Conservation (phyloP, 2,888 invertebrate species). For the Stegana nigrithorax region DNA sequence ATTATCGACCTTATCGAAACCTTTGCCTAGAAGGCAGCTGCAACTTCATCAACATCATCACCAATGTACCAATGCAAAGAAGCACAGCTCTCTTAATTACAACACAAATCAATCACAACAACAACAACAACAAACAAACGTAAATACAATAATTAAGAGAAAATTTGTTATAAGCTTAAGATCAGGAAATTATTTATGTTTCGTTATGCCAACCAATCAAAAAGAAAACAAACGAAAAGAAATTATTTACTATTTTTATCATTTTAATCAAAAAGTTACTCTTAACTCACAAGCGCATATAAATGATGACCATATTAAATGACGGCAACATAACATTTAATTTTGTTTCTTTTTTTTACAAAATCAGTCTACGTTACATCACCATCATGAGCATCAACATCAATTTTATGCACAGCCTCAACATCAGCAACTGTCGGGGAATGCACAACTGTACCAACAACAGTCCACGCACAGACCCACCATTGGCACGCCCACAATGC, state of each 20-base stretch:
- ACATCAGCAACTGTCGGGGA: conserved; percentile 39
- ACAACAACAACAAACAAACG: conserved; percentile 37
- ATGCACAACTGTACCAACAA: conserved; percentile 61
- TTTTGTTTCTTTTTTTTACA: not conserved
- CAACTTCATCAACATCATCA: too few relatives aligned
- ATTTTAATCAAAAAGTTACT: too few relatives aligned
- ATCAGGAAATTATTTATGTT: not conserved
- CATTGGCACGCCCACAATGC: conserved; percentile 54
- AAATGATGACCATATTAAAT: not conserved
- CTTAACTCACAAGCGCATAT: too few relatives aligned
- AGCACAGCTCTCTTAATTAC: too few relatives aligned
- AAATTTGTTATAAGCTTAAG: too few relatives aligned
- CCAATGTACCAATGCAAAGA: conserved; percentile 40
- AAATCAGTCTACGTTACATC: too few relatives aligned
- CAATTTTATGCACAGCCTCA: conserved; percentile 1
- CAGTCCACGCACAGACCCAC: conserved; percentile 57
- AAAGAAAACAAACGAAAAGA: not conserved
- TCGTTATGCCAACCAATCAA: not conserved
- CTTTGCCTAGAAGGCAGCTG: too few relatives aligned
- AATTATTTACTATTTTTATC: not conserved
- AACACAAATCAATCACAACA: conserved; percentile 33
- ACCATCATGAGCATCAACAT: conserved; percentile 5
- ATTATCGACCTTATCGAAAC: conserved; percentile 52
- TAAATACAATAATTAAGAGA: conserved; percentile 33
- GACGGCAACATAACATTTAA: not conserved